A percentile compares a stretch with the other conserved stretches of the same genome.
phyloP scores from a whole-genome alignment of 2,888 invertebrate species.

The Panopea generosa region DNA sequence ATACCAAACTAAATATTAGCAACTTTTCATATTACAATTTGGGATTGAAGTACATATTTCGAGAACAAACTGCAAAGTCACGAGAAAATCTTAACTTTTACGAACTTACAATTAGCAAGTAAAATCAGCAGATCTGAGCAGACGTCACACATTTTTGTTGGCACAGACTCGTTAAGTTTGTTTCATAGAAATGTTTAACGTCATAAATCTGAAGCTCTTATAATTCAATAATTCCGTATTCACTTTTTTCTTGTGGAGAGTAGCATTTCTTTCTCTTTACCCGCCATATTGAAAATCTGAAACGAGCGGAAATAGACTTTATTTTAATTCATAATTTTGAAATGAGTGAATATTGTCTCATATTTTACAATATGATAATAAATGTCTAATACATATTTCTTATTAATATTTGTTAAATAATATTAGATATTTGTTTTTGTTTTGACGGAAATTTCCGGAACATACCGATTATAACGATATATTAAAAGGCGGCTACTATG shows the following conservation, averaged over 20 bases:
- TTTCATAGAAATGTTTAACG: not conserved
- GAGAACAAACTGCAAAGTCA: slow-evolving; percentile 7
- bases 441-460: too few relatives aligned
- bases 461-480: too few relatives aligned
- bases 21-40: too few relatives aligned
- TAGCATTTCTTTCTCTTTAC: slow-evolving; percentile 33
- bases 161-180: not conserved
- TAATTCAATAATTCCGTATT: not conserved
- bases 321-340: not conserved
- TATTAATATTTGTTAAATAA: too few relatives aligned
- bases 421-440: too few relatives aligned
- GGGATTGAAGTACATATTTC: not conserved
- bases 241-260: slow-evolving; percentile 14
- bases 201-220: not conserved
- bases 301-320: slow-evolving; percentile 5
- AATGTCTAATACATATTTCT: too few relatives aligned
- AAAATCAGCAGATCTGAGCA: slow-evolving; percentile 97
- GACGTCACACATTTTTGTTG: slow-evolving; percentile 93
- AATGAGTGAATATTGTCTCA: too few relatives aligned
- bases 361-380: too few relatives aligned
- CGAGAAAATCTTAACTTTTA: not conserved
- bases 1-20: too few relatives aligned
- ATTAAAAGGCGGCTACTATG: too few relatives aligned
- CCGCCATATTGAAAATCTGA: slow-evolving; percentile 32
- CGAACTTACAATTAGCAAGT: slow-evolving; percentile 92